These are phyloP conservation scores for Nannospalax galili DNA, from an alignment of 2,113 vertebrate genomes.

Conservation along the genomic window DNA sequence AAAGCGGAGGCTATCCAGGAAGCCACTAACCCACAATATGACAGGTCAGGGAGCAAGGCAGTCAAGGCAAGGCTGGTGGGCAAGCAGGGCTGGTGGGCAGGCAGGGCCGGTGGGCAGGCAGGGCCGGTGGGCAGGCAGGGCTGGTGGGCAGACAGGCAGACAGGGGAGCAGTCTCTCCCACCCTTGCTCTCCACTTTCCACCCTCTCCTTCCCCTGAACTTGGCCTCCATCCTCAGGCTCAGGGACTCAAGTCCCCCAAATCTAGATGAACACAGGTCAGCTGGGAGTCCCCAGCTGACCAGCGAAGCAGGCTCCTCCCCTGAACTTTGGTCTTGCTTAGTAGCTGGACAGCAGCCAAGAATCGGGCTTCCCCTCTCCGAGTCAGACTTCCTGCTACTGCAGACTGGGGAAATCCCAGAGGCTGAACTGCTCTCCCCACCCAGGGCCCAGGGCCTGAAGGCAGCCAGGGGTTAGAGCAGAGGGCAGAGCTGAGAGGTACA, in stretches of 20 bases:
- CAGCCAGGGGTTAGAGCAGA: background rate
- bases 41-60: background rate
- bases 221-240: background rate
- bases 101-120: too few species aligned
- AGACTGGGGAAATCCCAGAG: slow-evolving; percentile 64
- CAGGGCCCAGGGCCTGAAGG: background rate
- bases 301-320: slow-evolving; percentile 35
- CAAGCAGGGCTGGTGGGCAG: too few species aligned
- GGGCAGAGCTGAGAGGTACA: too few species aligned
- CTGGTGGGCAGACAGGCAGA: too few species aligned
- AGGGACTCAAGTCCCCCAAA: background rate
- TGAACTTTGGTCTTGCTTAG: slow-evolving; percentile 71
- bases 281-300: slow-evolving; percentile 51
- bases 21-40: background rate
- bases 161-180: background rate
- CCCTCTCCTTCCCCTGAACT: background rate
- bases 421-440: background rate
- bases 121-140: too few species aligned
- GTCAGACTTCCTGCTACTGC: slow-evolving; percentile 66
- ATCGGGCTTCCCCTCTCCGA: slow-evolving; percentile 46
- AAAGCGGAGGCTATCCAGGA: background rate
- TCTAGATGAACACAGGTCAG: background rate
- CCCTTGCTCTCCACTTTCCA: background rate
- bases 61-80: background rate
- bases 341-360: slow-evolving; percentile 50